Evolutionary conservation across 2,797 vertebrate genomes (phyloP).

Genomic region (Cirrhinus molitorella): DNA sequence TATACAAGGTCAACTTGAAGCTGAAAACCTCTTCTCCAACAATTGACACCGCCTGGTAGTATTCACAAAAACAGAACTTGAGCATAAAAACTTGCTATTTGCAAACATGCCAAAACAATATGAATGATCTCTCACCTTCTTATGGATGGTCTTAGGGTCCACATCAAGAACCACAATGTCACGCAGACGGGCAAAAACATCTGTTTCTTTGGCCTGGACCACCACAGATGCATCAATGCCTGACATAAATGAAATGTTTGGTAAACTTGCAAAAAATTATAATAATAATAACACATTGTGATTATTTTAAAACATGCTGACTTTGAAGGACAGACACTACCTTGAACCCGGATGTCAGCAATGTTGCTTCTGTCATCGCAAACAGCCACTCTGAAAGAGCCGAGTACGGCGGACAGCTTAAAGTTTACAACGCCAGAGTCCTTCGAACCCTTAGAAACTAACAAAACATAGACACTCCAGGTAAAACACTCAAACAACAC

Average conservation of each 20-base stretch:
- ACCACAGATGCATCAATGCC: constrained; percentile 89
- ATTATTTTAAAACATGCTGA: background rate
- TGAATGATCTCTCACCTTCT: constrained; percentile 79
- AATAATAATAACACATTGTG: background rate
- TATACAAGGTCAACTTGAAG: constrained; percentile 87
- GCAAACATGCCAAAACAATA: background rate
- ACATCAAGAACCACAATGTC: constrained; percentile 92
- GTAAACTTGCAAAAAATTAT: background rate
- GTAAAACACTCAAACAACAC: background rate
- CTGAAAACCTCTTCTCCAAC: constrained; percentile 95
- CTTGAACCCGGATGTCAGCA: constrained; percentile 94
- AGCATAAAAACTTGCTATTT: background rate
- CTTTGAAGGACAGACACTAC: constrained; percentile 67
- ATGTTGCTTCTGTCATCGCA: constrained; percentile 87
- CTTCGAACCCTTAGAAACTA: constrained; percentile 81
- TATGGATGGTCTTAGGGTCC: constrained; percentile 87
- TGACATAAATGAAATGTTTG: constrained; percentile 63
- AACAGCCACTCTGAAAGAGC: constrained; percentile 87
- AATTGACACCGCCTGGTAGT: constrained; percentile 89
- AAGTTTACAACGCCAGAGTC: constrained; percentile 86
- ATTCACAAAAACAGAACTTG: constrained; percentile 17
- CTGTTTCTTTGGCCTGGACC: constrained; percentile 83
- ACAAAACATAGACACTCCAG: background rate
- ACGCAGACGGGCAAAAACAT: constrained; percentile 87
- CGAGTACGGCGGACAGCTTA: constrained; percentile 88